phyloP scores from a whole-genome alignment of 2,888 invertebrate species.

The Melieria omissa region DNA sequence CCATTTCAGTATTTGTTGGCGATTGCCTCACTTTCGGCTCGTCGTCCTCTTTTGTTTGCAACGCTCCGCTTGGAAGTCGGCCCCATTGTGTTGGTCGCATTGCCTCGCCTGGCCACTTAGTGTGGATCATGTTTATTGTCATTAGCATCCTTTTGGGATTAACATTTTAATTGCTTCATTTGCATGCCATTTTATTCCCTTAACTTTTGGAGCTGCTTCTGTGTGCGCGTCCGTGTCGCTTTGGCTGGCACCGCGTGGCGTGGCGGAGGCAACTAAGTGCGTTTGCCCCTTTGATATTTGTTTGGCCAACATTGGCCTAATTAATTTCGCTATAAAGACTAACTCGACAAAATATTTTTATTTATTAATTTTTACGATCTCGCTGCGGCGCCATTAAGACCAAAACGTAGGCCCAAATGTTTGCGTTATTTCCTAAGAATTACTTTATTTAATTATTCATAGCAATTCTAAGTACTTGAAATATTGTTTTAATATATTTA shows the following conservation, averaged over 20 bases:
- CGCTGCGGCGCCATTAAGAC: too few relatives aligned
- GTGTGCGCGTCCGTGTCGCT: too few relatives aligned
- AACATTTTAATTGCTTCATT: constrained; percentile 34
- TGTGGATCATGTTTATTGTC: constrained; percentile 23
- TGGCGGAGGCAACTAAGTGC: too few relatives aligned
- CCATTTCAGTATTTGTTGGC: background rate
- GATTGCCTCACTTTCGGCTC: background rate
- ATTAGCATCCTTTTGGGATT: constrained; percentile 24
- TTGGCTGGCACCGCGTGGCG: too few relatives aligned
- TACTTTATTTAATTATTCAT: too few relatives aligned
- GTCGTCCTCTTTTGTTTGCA: background rate
- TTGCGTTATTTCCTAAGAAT: too few relatives aligned
- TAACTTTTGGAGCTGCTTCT: too few relatives aligned
- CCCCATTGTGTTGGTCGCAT: background rate
- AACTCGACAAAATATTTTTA: background rate
- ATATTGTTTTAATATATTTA: too few relatives aligned
- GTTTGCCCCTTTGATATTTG: too few relatives aligned
- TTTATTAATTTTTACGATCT: background rate
- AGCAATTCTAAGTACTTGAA: too few relatives aligned
- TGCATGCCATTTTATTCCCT: constrained; percentile 20
- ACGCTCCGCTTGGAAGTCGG: background rate
- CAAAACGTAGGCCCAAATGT: too few relatives aligned
- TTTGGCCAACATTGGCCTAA: too few relatives aligned
- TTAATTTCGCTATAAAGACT: background rate
- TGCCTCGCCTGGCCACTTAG: background rate